Conservation (phyloP, 2,797 vertebrate genomes). For the Hydrocynus forskahlii region DNA sequence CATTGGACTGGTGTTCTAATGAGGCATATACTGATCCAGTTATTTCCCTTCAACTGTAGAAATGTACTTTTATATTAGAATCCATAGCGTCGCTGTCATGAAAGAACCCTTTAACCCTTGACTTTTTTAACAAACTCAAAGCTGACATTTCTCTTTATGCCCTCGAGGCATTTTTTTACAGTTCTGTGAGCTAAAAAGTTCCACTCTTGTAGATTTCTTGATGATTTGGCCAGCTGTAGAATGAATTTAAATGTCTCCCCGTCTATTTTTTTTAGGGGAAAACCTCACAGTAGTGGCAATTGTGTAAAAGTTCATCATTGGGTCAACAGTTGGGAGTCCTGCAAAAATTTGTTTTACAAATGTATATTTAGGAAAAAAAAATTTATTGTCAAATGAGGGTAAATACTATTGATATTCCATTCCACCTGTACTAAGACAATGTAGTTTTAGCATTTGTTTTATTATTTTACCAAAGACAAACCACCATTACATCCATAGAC, state of each 20-base stretch:
- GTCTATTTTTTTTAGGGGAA: not conserved
- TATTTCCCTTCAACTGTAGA: slow-evolving; percentile 3
- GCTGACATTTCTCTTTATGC: not conserved
- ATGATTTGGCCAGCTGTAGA: not conserved
- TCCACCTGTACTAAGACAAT: no score
- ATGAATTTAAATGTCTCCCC: not conserved
- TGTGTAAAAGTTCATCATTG: slow-evolving; percentile 3
- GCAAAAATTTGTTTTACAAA: no score
- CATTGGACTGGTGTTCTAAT: slow-evolving; percentile 9
- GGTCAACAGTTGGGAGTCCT: not conserved
- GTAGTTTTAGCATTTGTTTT: no score
- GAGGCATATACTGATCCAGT: not conserved
- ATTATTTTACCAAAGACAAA: no score
- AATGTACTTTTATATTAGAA: not conserved
- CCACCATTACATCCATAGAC: no score
- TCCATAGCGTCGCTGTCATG: not conserved
- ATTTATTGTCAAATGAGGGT: no score
- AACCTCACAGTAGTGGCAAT: not conserved
- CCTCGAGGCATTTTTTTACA: not conserved
- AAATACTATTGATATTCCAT: no score
- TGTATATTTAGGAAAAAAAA: no score
- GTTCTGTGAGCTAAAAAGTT: not conserved
- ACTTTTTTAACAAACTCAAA: slow-evolving; percentile 19
- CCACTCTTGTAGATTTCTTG: not conserved
- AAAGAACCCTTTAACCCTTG: not conserved